phyloP scores from a whole-genome alignment of 1,140 invertebrate genomes.

The Drosophila chauvacae region DNA sequence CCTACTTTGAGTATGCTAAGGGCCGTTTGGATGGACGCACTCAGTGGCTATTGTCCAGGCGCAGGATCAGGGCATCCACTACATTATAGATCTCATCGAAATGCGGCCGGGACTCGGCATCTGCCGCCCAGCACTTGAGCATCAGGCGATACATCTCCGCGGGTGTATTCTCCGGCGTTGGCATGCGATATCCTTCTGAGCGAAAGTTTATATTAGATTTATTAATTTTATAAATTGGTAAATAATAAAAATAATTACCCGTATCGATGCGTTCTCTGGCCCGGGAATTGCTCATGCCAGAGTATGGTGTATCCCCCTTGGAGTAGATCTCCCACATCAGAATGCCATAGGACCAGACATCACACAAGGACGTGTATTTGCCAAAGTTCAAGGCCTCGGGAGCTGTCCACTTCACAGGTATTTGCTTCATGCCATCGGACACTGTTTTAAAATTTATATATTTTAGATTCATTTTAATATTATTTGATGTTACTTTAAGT shows the following conservation, averaged over 20 bases:
- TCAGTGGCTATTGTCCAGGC: constrained; percentile 80
- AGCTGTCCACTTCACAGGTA: constrained; percentile 99
- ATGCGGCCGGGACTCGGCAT: constrained; percentile 95
- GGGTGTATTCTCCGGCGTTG: constrained; percentile 93
- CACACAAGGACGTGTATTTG: constrained; percentile 97
- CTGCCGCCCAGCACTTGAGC: constrained; percentile 97
- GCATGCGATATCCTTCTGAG: constrained; percentile 94
- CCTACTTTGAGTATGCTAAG: constrained; percentile 58
- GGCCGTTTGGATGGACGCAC: constrained; percentile 16
- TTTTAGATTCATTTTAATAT: background rate
- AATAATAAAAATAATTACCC: constrained; percentile 86
- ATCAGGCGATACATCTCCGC: constrained; percentile 96
- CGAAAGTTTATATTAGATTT: background rate
- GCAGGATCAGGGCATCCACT: constrained; percentile 79
- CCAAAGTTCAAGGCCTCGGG: constrained; percentile 98
- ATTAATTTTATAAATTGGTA: background rate
- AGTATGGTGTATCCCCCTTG: constrained; percentile 95
- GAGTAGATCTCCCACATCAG: constrained; percentile 99
- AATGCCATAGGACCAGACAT: constrained; percentile 99
- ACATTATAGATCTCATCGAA: constrained; percentile 93
- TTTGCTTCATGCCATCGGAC: constrained; percentile 98
- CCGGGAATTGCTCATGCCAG: constrained; percentile 96
- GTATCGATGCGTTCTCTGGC: constrained; percentile 96
- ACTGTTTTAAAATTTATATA: constrained; percentile 85
- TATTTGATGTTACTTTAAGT: no score